Evolutionary conservation across 2,113 vertebrate genomes (phyloP).

Genomic region (cat (Felis catus)): F.catus_Fca126_mat1.0 CM031418.1:129080501-129081000

Average conservation of each 20-base stretch:
- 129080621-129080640: neutral
- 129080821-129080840: neutral
- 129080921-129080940: neutral
- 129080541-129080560: neutral
- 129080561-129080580: conserved; percentile 5
- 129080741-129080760: conserved; percentile 6
- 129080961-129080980: neutral
- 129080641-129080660: neutral
- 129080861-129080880: neutral
- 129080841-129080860: neutral
- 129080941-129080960: neutral
- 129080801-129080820: conserved; percentile 7
- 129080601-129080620: neutral
- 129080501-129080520: neutral
- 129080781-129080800: neutral
- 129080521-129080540: neutral
- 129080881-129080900: too few relatives aligned
- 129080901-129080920: neutral
- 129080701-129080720: neutral
- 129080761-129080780: neutral
- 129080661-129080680: neutral
- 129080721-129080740: neutral
- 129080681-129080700: neutral
- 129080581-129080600: conserved; percentile 8
- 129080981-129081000: neutral